Evolutionary conservation across 2,113 vertebrate species (phyloP), one percentile per base, ranked within the genome.

Genomic region (Stigmatopora argus): DNA sequence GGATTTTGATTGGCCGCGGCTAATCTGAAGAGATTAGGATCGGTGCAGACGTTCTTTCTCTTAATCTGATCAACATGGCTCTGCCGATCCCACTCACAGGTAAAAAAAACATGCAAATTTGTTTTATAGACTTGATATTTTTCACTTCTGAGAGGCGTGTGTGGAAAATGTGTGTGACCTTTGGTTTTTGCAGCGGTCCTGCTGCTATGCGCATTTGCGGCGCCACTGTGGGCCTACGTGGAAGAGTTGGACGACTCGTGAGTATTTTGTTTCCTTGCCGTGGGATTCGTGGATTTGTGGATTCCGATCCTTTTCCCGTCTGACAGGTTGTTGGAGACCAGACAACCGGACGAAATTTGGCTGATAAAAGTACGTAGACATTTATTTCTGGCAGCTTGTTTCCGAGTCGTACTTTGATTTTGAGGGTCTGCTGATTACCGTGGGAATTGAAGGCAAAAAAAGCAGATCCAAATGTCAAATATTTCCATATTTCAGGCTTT

Each of bases 161-260:
- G 9, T 56, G 3, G 53, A 1, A 41, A 41, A 41, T 41, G 38
- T 41, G 46, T 34, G 15, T 62, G 14, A 7, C 21, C 4, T 56
- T 52, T 62, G 1, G 31, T 13, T 5, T 8, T 74, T 61, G 18
- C 63, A 8, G 11, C 85, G 94, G 93, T 80, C 55, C 72, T 91
- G 62, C 73, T 91, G 0, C 59, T 85, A 34, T 44, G 81, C 67
- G 68, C 34, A 14, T 35, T 72, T 1, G 45, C 73, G 10, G 72
- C 35, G 10, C 45, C 83, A 2, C 85, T 77, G 38, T 85, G 86
- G n/a, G 91, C 90, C 31, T 91, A 91, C 14, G 92, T 97, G 53
- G 92, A 94, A 75, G 94, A 96, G 46, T 88, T 98, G 3, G 92
- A 94, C 80, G 94, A 95, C 41, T 91, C 89, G 96, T 98, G 86